Evolutionary conservation across 2,113 vertebrate species (phyloP), one percentile per base, ranked within the genome.

Genomic region (Sceloporus undulatus): DNA sequence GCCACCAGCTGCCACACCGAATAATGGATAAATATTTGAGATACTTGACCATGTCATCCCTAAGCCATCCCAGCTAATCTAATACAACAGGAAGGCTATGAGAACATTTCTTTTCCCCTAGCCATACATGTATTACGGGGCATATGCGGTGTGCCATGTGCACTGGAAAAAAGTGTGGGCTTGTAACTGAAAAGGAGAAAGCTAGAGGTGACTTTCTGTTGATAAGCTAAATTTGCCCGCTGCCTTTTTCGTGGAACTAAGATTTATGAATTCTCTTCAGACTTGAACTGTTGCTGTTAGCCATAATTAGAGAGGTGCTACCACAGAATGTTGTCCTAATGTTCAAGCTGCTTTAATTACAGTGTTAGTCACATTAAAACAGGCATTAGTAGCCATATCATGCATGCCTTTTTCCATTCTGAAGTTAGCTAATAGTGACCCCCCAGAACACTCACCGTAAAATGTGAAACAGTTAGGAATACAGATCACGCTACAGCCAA

Each of bases 351-450:
- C 29, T 77, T 85, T 85, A 77, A 85, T 85, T 77, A 77, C 74
- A 77, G 84, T 48, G 84, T 85, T 66, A 85, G 56, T 77, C 74
- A 65, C 83, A 85, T 85, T 77, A 77, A 85, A 77, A 40, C 56
- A 77, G 73, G 74, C 84, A 77, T 77, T 85, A 85, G 84, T 73
- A 65, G 74, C 34, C 52, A 62, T 85, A 85, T 85, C 83, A 76
- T 85, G 83, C 83, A 42, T 62, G 71, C 25, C 56, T 85, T 77
- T 48, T 77, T 85, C 71, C 42, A n/a, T 77, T 66, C 56, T 42
- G n/a, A 66, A 77, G 84, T 65, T 85, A 85, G 84, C 74, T 77
- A 85, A 85, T 85, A 77, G 56, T 85, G 74, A 85, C 84, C 73
- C 71, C 29, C 21, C 29, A 48, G 48, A 74, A 84, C 38, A 65